Evolutionary conservation across 2,113 vertebrate genomes (phyloP), one percentile per base, ranked within the genome.

Genomic region (Muntiacus muntjak): DNA sequence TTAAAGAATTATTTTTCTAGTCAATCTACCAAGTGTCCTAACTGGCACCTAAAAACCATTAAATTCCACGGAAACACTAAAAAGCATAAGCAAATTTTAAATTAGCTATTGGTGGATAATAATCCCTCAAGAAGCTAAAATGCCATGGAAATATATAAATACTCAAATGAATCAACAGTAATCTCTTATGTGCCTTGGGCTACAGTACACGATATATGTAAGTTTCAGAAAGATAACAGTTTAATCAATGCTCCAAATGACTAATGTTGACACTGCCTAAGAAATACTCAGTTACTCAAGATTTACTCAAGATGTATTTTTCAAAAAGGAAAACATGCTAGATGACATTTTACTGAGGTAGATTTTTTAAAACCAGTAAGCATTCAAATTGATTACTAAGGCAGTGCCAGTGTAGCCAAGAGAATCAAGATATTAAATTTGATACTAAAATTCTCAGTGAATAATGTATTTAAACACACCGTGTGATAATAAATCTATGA

Each of bases 1-100:
- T 94, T 91, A 95, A 95, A 94, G 62, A 98, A 96, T 95, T 96
- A 90, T 95, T 97, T 97, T 95, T 93, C 83, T 94, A 87, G 36
- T 94, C 88, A 91, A 96, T 93, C 91, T 85, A 97, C 60, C 67
- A 97, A 97, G 88, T 89, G 54, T 43, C 78, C 74, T 97, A 91
- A 50, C 47, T 86, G 86, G 67, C 54, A 94, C 57, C 90, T 88
- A 89, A 89, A 96, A 95, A 50, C 45, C 67, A 87, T 0, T 95
- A 67, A 83, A 90, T 84, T 96, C 81, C 90, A 96, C 47, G 58
- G 84, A 76, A 95, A 92, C 84, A 60, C 50, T 89, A 47, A 92
- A 94, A 96, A 84, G n/a, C 52, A 64, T 83, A 95, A 89, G n/a
- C n/a, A 33, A 87, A 85, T 97, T 93, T 93, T 52, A 95, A 96